Evolutionary conservation across 2,113 vertebrate species (phyloP).

Genomic region (Jaculus jaculus): DNA sequence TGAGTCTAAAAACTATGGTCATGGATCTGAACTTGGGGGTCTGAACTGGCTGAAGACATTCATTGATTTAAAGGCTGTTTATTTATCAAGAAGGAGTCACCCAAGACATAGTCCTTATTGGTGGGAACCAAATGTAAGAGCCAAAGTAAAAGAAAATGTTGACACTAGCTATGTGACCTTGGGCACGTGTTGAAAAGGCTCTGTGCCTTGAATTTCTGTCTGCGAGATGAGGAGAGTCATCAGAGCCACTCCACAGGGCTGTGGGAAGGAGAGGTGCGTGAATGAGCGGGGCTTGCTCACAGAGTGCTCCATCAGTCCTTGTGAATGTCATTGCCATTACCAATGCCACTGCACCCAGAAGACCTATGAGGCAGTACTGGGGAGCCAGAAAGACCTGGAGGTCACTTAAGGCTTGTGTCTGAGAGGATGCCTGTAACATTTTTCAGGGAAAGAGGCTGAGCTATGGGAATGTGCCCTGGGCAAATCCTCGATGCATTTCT

Average conservation of each 20-base stretch:
- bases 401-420: neutral
- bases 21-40: neutral
- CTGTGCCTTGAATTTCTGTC: slow-evolving; percentile 14
- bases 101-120: neutral
- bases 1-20: fast-evolving
- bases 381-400: neutral
- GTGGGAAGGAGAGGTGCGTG: neutral
- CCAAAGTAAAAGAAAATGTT: neutral
- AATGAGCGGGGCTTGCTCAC: neutral
- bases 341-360: neutral
- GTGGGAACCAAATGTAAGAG: neutral
- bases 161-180: slow-evolving; percentile 2
- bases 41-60: neutral
- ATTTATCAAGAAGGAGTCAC: neutral
- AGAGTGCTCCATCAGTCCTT: neutral
- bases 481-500: neutral
- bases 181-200: neutral
- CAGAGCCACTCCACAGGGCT: neutral
- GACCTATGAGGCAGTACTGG: neutral
- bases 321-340: neutral
- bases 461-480: too few relatives aligned
- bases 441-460: neutral
- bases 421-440: neutral
- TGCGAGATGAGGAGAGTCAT: neutral
- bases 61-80: neutral